phyloP scores from a whole-genome alignment of 37 sponge, comb jelly and placozoan species.

The Agelas oroides region DNA sequence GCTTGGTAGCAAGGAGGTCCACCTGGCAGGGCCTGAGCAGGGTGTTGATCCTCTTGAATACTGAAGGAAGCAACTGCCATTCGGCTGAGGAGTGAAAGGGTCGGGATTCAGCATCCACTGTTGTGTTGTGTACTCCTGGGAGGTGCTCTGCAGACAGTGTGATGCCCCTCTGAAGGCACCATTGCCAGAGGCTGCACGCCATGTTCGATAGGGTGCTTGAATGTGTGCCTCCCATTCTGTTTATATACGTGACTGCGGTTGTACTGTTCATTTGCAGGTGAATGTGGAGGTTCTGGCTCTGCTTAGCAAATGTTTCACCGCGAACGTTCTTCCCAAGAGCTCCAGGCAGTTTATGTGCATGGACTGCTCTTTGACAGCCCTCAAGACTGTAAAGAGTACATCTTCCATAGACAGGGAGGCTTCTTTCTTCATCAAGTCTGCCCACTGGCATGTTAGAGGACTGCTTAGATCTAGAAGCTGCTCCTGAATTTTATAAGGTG shows the following conservation, averaged over 20 bases:
- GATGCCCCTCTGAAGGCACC: constrained; percentile 11
- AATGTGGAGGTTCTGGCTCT: constrained; percentile 4
- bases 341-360: no score
- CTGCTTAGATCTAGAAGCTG: constrained; percentile 17
- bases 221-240: no score
- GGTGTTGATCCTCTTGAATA: constrained; percentile 5
- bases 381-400: no score
- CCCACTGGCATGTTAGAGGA: constrained; percentile 30
- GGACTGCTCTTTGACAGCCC: no score
- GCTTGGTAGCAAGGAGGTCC: constrained; percentile 14
- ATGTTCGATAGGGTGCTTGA: neutral
- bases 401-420: constrained; percentile 16
- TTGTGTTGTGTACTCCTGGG: constrained; percentile 16
- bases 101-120: constrained; percentile 24
- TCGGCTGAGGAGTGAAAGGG: neutral
- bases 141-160: constrained; percentile 26
- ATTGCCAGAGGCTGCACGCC: constrained; percentile 15
- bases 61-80: constrained; percentile 12
- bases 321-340: no score
- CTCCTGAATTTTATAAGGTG: constrained; percentile 35
- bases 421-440: constrained; percentile 8
- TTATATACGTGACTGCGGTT: constrained; percentile 26
- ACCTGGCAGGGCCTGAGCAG: neutral
- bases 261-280: constrained; percentile 18
- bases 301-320: constrained; percentile 24